These are phyloP conservation scores for Hyppa rectilinea DNA, from an alignment of 2,888 invertebrate species.

Conservation along the genomic window DNA sequence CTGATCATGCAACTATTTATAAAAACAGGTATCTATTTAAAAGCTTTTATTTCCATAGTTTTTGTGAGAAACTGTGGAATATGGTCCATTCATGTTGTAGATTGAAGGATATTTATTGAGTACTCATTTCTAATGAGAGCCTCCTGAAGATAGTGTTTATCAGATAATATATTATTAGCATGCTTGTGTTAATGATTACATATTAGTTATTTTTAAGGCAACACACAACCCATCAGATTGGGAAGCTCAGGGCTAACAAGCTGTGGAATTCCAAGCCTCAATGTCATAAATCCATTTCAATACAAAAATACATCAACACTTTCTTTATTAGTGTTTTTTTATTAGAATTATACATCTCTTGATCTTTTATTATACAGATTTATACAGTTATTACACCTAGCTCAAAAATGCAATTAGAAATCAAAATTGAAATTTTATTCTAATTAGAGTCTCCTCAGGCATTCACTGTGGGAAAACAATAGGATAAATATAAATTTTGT, in stretches of 20 bases:
- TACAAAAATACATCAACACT: not conserved
- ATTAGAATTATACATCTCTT: not conserved
- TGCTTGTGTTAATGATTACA: not conserved
- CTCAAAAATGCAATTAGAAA: not conserved
- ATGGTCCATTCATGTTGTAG: constrained; percentile 30
- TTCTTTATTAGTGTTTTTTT: not conserved
- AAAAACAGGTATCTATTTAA: constrained; percentile 38
- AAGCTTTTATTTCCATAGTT: constrained; percentile 24
- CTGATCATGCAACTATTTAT: constrained; percentile 36
- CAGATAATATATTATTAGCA: constrained; percentile 22
- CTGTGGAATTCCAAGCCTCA: not conserved
- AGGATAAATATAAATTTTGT: constrained; percentile 30
- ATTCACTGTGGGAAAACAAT: constrained; percentile 13
- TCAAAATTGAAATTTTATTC: too few species aligned
- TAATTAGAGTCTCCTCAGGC: constrained; percentile 27
- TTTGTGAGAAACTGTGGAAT: constrained; percentile 31
- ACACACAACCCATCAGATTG: not conserved
- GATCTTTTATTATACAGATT: too few species aligned
- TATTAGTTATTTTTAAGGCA: constrained; percentile 9
- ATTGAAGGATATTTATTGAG: constrained; percentile 6
- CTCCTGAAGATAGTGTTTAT: constrained; percentile 31
- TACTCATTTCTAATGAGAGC: constrained; percentile 16
- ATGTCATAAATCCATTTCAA: not conserved
- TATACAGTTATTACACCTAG: not conserved
- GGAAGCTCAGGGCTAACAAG: not conserved